Base-by-base conservation (phyloP, 2,797 vertebrate genomes). In the Sparidentex hasta region DNA sequence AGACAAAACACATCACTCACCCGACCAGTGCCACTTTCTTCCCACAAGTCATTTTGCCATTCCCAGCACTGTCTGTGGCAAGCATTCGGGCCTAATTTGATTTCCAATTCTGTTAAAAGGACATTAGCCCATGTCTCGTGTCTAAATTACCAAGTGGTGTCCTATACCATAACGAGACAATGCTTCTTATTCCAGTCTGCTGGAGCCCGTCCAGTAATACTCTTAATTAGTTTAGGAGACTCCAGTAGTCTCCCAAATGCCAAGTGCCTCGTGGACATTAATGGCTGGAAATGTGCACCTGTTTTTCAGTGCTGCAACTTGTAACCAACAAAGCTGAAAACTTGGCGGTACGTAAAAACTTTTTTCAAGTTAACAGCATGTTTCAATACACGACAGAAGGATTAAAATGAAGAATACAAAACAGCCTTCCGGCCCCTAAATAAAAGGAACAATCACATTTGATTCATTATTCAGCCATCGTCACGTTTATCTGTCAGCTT, bases 101-200 rank as follows among this genome's bases (percentile, higher is more conserved):
- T 93, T 94, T 94, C 87, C 88, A 88, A 85, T 90, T 90, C 85
- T 63, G 82, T 93, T 90, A 90, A 93, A 93, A 90, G 86, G 74
- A 92, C 87, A 91, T 93, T 91, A 90, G 78, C 65, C 76, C 69
- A 77, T 74, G 83, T 88, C 80, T 90, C 81, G 82, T 89, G 83
- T 89, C 92, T 87, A 71, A 84, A 90, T 89, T 89, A 80, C 82
- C 72, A 72, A 91, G 85, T 78, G 81, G 66, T 88, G 87, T 90
- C 87, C 87, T 84, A 80, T 76, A 87, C 75, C 74, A 78, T 83
- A 79, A 84, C 72, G 79, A 91, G 80, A 90, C 81, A 82, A 88
- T 80, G 62, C 80, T 83, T 91, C 85, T 86, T 71, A 77, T 87
- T 88, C 62, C 87, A 84, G 80, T 78, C 82, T 29, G 74, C 86